Evolutionary conservation across 2,113 vertebrate species (phyloP), one percentile per base, ranked within the genome.

Genomic region (Lynx canadensis): DNA sequence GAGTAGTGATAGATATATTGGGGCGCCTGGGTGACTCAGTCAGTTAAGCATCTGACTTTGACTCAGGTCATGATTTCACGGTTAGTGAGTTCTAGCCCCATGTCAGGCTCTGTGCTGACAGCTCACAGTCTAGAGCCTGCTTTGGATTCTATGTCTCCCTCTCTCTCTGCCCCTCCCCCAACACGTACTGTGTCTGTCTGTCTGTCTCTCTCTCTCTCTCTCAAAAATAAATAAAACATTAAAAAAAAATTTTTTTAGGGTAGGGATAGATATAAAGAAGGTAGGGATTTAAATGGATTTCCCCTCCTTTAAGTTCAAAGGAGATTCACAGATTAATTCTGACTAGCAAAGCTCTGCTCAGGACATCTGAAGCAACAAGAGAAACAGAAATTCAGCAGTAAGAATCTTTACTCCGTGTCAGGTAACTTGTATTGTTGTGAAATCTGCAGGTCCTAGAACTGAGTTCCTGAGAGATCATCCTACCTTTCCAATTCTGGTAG

Each of bases 331-430:
- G 69, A 91, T 74, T 80, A 96, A 80, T 84, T 87, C 8, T 57
- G 48, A 89, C 33, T 45, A 48, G 33, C 89, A 85, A 97, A 96
- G 89, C 88, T 97, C 86, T 94, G 36, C 45, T 93, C 29, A 83
- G 38, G 52, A 81, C 14, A 81, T 65, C 5, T 81, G 50, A 94
- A 94, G 27, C 50, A 91, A 91, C 38, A 66, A 76, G 0, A 84
- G 33, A 66, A 93, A 88, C 15, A 85, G 7, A 89, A 94, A 96
- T 65, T 60, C 27, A 82, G 50, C 31, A 55, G 8, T 33, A 85
- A 84, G 79, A 86, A 84, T 90, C 69, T 65, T 85, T 83, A 68
- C 18, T 78, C 45, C 38, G 36, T 15, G 31, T 71, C 60, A 82
- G 80, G 31, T 94, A 63, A 89, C 84, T 48, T 92, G 55, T 50